Evolutionary conservation across 2,113 vertebrate genomes (phyloP).

Genomic region (Trichomycterus rosablanca): DNA sequence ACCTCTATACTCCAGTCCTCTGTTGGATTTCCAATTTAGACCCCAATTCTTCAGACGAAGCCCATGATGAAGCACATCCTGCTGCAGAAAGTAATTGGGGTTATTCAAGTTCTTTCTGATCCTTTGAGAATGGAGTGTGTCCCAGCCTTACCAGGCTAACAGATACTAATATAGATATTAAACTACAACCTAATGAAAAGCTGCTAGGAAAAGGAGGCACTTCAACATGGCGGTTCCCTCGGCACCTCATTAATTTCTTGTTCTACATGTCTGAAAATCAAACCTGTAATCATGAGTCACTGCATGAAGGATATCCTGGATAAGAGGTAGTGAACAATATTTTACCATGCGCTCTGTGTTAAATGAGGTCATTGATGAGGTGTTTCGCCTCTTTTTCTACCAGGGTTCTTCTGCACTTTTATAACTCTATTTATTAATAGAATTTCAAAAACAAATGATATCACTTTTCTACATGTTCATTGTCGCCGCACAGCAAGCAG

Average conservation of each 20-base stretch:
- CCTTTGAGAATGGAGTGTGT: slow-evolving; percentile 9
- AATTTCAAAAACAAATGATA: background rate
- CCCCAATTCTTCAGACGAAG: slow-evolving; percentile 5
- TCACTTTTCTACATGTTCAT: background rate
- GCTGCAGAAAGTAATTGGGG: slow-evolving; percentile 27
- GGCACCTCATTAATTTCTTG: slow-evolving; percentile 24
- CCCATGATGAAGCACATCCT: slow-evolving; percentile 2
- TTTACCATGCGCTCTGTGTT: background rate
- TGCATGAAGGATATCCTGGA: background rate
- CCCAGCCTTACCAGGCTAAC: slow-evolving; percentile 9
- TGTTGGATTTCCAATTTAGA: slow-evolving; percentile 4
- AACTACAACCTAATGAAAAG: slow-evolving; percentile 18
- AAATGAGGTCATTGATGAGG: background rate
- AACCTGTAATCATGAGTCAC: background rate
- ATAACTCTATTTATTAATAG: background rate
- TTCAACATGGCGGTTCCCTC: slow-evolving; percentile 8
- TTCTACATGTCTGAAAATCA: slow-evolving; percentile 11
- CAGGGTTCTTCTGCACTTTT: background rate
- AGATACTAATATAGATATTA: slow-evolving; percentile 33
- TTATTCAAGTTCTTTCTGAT: slow-evolving; percentile 1
- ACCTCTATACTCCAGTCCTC: slow-evolving; percentile 3
- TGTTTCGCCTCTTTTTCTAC: slow-evolving; percentile 16
- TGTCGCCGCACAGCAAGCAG: background rate
- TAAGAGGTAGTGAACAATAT: background rate
- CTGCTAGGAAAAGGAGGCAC: slow-evolving; percentile 15